These are phyloP conservation scores for Paedocypris micromegethes DNA, from an alignment of 2,797 vertebrate species.

Conservation along the genomic window DNA sequence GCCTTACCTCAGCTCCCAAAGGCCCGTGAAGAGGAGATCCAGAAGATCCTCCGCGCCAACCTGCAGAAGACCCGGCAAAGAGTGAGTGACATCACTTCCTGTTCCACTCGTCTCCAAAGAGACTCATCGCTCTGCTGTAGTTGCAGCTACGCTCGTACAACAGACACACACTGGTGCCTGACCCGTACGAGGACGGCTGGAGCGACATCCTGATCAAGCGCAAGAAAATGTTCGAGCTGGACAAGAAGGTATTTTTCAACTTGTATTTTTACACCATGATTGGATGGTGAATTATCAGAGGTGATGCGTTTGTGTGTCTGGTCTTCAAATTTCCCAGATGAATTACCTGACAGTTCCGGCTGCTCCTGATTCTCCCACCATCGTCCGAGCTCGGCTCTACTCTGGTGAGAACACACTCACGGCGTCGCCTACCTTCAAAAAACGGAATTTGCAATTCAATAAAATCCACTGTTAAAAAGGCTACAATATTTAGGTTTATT, in stretches of 20 bases:
- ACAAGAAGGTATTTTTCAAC: conserved; percentile 71
- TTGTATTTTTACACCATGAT: not conserved
- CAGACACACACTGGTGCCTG: conserved; percentile 87
- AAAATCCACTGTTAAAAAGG: too few species aligned
- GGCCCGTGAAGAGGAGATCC: conserved; percentile 91
- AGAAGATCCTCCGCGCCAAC: conserved; percentile 89
- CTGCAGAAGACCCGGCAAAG: conserved; percentile 90
- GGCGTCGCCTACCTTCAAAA: too few species aligned
- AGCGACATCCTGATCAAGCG: conserved; percentile 81
- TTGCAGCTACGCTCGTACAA: conserved; percentile 91
- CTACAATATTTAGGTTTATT: too few species aligned
- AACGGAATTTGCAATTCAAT: too few species aligned
- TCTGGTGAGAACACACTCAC: conserved; percentile 73
- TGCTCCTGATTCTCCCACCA: conserved; percentile 82
- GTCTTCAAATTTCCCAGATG: conserved; percentile 66
- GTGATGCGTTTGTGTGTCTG: not conserved
- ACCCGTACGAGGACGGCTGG: conserved; percentile 87
- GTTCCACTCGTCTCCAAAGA: not conserved
- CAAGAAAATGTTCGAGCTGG: conserved; percentile 79
- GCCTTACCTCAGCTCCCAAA: conserved; percentile 80
- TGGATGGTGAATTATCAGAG: not conserved
- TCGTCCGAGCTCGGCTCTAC: conserved; percentile 80
- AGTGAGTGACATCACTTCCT: conserved; percentile 62
- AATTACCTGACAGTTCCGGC: conserved; percentile 89
- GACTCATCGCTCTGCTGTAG: not conserved